A percentile compares a stretch with the other conserved stretches of the same genome.
These are phyloP conservation scores for Cinclus cinclus DNA, from an alignment of 2,113 vertebrate genomes.

Conservation along the genomic window DNA sequence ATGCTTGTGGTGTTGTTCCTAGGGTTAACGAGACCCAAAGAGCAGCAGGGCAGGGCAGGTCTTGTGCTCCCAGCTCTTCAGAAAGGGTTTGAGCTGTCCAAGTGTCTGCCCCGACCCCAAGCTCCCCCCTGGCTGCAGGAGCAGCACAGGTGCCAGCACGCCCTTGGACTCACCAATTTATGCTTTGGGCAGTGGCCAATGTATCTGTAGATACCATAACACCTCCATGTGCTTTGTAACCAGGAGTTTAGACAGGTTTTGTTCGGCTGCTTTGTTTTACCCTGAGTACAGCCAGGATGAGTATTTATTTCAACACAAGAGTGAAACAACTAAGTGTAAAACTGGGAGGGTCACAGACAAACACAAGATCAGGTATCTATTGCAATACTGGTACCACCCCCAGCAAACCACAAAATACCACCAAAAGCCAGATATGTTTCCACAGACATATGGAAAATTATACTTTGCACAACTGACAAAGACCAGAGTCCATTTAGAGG, in stretches of 20 bases:
- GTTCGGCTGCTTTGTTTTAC: background rate
- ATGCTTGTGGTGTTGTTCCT: background rate
- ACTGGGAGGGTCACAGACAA: background rate
- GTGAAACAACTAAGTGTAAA: background rate
- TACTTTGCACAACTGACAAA: background rate
- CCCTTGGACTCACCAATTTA: background rate
- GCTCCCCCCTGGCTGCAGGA: background rate
- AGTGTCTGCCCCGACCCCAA: no score
- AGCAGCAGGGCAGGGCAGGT: background rate
- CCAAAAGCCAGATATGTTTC: background rate
- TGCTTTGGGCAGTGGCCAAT: background rate
- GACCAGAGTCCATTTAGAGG: background rate
- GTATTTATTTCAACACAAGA: background rate
- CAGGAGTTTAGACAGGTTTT: background rate
- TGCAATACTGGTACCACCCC: background rate
- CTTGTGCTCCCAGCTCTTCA: background rate
- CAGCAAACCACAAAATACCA: background rate
- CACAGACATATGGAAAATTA: background rate
- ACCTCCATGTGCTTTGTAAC: background rate
- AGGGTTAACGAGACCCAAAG: background rate
- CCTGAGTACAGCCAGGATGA: accelerated
- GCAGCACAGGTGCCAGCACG: accelerated
- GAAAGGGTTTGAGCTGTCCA: background rate
- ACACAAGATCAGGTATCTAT: background rate
- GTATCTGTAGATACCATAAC: background rate